These are phyloP conservation scores for Sebastes umbrosus DNA, from an alignment of 2,797 vertebrate genomes.

Conservation along the genomic window DNA sequence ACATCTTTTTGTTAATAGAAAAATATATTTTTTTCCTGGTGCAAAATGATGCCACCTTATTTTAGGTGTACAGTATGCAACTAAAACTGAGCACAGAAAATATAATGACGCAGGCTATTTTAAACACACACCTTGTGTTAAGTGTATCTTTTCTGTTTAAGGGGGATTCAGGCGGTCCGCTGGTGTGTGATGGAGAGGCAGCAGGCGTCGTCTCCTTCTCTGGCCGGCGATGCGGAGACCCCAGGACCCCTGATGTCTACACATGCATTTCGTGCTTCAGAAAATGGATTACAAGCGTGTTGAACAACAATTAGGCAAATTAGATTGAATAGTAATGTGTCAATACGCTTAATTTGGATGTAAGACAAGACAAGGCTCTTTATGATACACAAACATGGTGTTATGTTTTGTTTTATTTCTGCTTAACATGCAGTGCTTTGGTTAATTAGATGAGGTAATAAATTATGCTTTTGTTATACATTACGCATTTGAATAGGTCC, in stretches of 20 bases:
- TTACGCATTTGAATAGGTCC: neutral
- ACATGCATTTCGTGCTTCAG: conserved; percentile 69
- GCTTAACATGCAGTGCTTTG: neutral
- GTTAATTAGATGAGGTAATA: neutral
- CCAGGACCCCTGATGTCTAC: conserved; percentile 81
- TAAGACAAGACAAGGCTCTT: neutral
- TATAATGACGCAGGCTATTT: neutral
- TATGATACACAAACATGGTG: neutral
- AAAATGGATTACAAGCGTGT: conserved; percentile 73
- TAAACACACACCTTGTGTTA: neutral
- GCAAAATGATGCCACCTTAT: neutral
- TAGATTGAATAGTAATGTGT: neutral
- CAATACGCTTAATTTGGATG: neutral
- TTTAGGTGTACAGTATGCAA: neutral
- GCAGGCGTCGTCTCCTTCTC: conserved; percentile 83
- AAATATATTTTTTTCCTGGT: neutral
- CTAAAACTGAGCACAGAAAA: neutral
- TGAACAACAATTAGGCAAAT: conserved; percentile 40
- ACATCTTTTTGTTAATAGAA: neutral
- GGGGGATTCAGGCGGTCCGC: conserved; percentile 84
- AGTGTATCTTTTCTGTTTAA: conserved; percentile 27
- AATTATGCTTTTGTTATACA: neutral
- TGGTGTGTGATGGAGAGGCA: conserved; percentile 75
- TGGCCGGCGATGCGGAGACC: conserved; percentile 75
- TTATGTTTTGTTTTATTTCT: neutral